phyloP scores from a whole-genome alignment of 2,797 vertebrate genomes.

The Botia kubotai region DNA sequence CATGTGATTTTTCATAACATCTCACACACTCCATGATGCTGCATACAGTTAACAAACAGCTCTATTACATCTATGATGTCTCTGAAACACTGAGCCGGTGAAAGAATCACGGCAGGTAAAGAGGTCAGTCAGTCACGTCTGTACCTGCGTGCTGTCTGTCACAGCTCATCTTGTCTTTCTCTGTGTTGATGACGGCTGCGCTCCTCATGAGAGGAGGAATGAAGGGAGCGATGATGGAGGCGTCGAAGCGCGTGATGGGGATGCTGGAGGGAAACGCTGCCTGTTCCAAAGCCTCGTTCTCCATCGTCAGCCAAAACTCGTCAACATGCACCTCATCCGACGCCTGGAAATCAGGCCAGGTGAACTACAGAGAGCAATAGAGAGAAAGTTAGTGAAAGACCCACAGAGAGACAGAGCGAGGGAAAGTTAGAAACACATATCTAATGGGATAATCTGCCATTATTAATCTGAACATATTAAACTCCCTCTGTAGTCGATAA shows the following conservation, averaged over 20 bases:
- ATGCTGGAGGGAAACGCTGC: conserved; percentile 90
- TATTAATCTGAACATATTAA: not conserved
- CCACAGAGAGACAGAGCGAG: too few relatives aligned
- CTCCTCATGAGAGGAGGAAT: conserved; percentile 94
- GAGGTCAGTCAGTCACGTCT: not conserved
- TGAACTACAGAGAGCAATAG: conserved; percentile 81
- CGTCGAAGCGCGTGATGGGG: conserved; percentile 94
- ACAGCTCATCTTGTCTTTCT: conserved; percentile 88
- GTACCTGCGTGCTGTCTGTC: conserved; percentile 80
- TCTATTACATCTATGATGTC: too few relatives aligned
- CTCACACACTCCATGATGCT: too few relatives aligned
- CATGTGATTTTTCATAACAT: too few relatives aligned
- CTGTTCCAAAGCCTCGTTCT: conserved; percentile 95
- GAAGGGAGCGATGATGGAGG: conserved; percentile 96
- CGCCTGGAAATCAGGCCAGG: conserved; percentile 90
- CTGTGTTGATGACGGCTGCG: conserved; percentile 88
- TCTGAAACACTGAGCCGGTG: too few relatives aligned
- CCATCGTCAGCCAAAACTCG: conserved; percentile 98
- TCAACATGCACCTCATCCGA: conserved; percentile 94
- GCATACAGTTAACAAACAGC: too few relatives aligned
- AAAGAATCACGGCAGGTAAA: too few relatives aligned
- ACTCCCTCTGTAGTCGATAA: too few relatives aligned
- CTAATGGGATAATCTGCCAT: not conserved
- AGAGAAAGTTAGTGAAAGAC: conserved; percentile 16
- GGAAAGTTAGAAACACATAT: not conserved